phyloP scores from a whole-genome alignment of 2,113 vertebrate genomes.

The Polypterus senegalus region DNA sequence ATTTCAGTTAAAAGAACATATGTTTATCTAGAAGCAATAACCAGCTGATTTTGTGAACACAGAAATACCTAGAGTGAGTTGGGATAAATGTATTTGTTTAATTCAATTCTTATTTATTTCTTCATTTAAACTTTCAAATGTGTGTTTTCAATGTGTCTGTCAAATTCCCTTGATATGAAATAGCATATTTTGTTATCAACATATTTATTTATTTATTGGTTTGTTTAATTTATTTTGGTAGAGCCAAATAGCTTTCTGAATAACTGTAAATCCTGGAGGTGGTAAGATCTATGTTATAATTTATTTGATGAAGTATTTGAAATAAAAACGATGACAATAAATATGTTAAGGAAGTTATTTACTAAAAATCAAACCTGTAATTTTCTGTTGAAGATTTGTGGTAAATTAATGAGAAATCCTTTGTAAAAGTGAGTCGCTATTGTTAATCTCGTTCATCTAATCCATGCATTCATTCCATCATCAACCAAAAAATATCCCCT shows the following conservation, averaged over 20 bases:
- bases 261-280: neutral
- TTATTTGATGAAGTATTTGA: neutral
- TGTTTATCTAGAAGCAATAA: neutral
- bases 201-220: no score
- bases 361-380: conserved; percentile 20
- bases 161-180: no score
- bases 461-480: no score
- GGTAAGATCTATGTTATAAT: neutral
- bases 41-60: neutral
- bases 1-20: neutral
- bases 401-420: neutral
- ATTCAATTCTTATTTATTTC: neutral
- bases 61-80: neutral
- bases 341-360: conserved; percentile 51
- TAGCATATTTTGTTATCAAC: no score
- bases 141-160: no score
- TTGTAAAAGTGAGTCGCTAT: no score
- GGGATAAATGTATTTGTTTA: neutral
- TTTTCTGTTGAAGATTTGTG: conserved; percentile 9
- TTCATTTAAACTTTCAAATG: no score
- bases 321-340: conserved; percentile 42
- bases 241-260: no score
- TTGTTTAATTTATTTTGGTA: no score
- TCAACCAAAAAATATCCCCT: no score
- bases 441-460: no score